Evolutionary conservation across 2,797 vertebrate genomes (phyloP).

Genomic region (Cygnus olor): DNA sequence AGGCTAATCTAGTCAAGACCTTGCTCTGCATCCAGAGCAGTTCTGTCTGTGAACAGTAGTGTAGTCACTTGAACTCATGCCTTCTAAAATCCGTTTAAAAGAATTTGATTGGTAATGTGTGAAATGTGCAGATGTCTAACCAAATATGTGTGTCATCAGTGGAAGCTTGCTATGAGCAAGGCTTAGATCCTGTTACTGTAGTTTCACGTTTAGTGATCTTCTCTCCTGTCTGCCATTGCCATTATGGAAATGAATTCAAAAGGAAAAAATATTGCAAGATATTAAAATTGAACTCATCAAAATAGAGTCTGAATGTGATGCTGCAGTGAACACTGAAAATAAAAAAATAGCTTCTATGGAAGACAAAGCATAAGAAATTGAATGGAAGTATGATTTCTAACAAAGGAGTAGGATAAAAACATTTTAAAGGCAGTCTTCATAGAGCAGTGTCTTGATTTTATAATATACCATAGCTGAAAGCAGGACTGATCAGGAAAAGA

Average conservation of each 20-base stretch:
- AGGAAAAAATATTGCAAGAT: slow-evolving; percentile 29
- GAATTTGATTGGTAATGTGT: neutral
- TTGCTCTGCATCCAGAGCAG: neutral
- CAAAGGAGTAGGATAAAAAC: slow-evolving; percentile 41
- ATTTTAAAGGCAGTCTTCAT: neutral
- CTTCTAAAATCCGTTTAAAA: neutral
- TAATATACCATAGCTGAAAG: neutral
- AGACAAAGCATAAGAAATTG: slow-evolving; percentile 28
- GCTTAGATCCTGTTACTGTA: neutral
- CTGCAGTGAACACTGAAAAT: slow-evolving; percentile 45
- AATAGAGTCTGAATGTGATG: slow-evolving; percentile 15
- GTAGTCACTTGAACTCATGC: neutral
- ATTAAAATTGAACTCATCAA: slow-evolving; percentile 63
- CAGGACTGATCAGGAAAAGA: slow-evolving; percentile 14
- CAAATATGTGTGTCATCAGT: neutral
- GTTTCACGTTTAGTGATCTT: slow-evolving; percentile 41
- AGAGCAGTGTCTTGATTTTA: neutral
- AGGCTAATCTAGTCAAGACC: neutral
- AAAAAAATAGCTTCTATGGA: slow-evolving; percentile 45
- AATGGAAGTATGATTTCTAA: slow-evolving; percentile 47
- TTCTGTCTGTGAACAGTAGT: neutral
- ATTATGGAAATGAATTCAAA: slow-evolving; percentile 25
- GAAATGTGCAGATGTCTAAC: neutral
- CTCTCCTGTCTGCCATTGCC: slow-evolving; percentile 1
- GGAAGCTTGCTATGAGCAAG: neutral